Evolutionary conservation across 2,113 vertebrate genomes (phyloP), one percentile per base, ranked within the genome.

Genomic region (Malurus elegans): DNA sequence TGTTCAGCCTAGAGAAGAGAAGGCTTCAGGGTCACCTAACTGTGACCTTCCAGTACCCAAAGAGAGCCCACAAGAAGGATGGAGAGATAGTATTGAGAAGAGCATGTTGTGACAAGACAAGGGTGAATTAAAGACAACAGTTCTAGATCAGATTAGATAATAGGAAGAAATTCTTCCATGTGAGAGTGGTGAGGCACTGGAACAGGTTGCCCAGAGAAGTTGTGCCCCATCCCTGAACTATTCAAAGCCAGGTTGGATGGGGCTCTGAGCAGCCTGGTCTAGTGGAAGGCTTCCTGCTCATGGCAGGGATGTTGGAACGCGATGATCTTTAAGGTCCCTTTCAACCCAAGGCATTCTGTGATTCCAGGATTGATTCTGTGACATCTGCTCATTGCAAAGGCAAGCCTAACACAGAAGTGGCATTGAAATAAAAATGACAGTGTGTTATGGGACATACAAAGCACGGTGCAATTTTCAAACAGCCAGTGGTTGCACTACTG

Each of bases 271-370:
- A 81, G 14, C 28, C 15, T 60, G 16, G 24, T 51, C 15, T 12
- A n/a, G 44, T 38, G 16, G 10, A 58, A 66, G 9, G 44, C 13
- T 44, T 44, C 17, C 32, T 50, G 26, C 4, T 50, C 26, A 24
- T 1, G 4, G 21, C 31, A 44, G 23, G 32, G 15, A 15, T 0
- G 0, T 50, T 58, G 53, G 7, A 45, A 67, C 11, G 19, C 16
- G 15, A 11, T 6, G 12, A 17, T n/a, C 6, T 44, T 29, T 29
- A 60, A n/a, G 9, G 38, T n/a, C 24, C 38, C 9, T 74, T 74
- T 44, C n/a, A 74, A 14, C 18, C 45, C 24, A 53, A 74, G 38
- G 13, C 16, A n/a, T 81, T 74, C 42, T 38, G 11, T 38, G 16
- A 45, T 51, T 73, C 57, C 5, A 4, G 18, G 23, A 58, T 12